Evolutionary conservation across 2,888 invertebrate genomes (phyloP).

Genomic region (Metellina segmentata): DNA sequence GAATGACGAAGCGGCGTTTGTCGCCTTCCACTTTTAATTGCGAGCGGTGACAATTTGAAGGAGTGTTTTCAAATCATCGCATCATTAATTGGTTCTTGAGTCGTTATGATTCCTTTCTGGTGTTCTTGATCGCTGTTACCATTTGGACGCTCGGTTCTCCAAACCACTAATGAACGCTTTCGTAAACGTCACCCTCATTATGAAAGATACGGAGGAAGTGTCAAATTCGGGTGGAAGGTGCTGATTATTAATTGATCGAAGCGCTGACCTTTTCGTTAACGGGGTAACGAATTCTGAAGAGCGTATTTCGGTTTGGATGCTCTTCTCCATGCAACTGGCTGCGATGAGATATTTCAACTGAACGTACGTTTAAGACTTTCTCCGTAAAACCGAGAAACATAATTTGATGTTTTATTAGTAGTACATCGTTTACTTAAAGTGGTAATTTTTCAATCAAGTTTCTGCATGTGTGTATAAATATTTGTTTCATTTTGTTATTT

Average conservation of each 20-base stretch:
- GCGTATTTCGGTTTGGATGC: too few relatives aligned
- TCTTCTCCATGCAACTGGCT: too few relatives aligned
- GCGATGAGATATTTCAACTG: too few relatives aligned
- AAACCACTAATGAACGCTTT: conserved; percentile 53
- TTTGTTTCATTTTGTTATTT: too few relatives aligned
- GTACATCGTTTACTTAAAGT: too few relatives aligned
- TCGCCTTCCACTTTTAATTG: conserved; percentile 72
- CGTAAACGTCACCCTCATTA: conserved; percentile 22
- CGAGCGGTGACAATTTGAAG: conserved; percentile 63
- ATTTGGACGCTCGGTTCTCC: conserved; percentile 13
- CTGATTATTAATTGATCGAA: neutral
- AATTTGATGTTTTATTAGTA: too few relatives aligned
- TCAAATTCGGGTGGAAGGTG: neutral
- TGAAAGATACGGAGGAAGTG: neutral
- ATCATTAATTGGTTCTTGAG: conserved; percentile 69
- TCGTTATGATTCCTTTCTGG: conserved; percentile 41
- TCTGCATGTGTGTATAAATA: too few relatives aligned
- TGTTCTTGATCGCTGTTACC: neutral
- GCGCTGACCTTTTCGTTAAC: neutral
- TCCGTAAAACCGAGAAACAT: too few relatives aligned
- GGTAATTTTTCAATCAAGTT: too few relatives aligned
- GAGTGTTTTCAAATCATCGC: conserved; percentile 71
- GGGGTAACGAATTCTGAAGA: too few relatives aligned
- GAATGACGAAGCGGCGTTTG: conserved; percentile 61
- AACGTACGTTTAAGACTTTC: too few relatives aligned